A percentile compares a stretch with the other conserved stretches of the same genome.
Evolutionary conservation across 2,113 vertebrate genomes (phyloP).

Genomic region (Phalacrocorax aristotelis): DNA sequence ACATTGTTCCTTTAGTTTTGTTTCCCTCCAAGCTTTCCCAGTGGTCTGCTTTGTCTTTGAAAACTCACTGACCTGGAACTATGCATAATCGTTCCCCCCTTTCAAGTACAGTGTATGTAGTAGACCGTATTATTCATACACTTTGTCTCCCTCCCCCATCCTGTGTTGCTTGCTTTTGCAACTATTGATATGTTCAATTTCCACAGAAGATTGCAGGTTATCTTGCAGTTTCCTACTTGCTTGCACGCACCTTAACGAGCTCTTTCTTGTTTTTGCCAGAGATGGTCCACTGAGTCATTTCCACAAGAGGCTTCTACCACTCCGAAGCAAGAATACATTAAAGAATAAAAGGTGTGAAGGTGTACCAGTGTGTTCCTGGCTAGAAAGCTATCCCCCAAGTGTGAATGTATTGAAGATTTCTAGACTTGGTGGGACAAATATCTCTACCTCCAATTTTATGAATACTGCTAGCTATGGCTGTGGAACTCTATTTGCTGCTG

Average conservation of each 20-base stretch:
- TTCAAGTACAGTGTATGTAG: background rate
- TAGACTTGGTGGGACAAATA: background rate
- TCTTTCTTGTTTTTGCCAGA: conserved; percentile 63
- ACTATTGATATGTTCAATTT: background rate
- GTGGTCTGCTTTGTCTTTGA: background rate
- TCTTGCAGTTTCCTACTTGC: background rate
- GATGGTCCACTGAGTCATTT: conserved; percentile 32
- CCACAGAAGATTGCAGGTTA: background rate
- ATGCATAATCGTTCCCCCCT: background rate
- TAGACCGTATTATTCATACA: background rate
- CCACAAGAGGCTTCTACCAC: background rate
- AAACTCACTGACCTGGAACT: conserved; percentile 44
- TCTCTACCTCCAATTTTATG: conserved; percentile 63
- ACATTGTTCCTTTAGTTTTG: background rate
- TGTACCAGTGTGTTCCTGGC: background rate
- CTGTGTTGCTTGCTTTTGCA: background rate
- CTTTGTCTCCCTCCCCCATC: background rate
- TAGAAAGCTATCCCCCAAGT: conserved; percentile 3
- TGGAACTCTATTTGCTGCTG: conserved; percentile 68
- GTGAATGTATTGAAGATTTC: conserved; percentile 38
- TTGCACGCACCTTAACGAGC: conserved; percentile 6
- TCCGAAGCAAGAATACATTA: background rate
- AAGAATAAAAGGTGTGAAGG: conserved; percentile 21
- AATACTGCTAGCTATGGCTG: conserved; percentile 73
- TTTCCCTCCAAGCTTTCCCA: conserved; percentile 26